Evolutionary conservation across 2,113 vertebrate species (phyloP).

Genomic region (Phylloscopus trochiloides): DNA sequence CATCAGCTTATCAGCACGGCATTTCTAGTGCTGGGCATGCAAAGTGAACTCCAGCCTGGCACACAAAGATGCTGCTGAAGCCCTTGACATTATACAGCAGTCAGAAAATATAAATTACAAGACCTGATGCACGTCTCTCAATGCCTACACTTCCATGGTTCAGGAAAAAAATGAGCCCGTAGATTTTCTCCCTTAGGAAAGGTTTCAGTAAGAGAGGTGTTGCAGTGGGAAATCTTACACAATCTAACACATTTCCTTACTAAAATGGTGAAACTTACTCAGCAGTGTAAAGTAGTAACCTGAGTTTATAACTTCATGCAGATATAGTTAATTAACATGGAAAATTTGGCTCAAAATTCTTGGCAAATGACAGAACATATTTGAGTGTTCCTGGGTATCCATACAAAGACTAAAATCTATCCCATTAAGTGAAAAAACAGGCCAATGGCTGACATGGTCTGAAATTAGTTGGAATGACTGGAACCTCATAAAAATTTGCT

Average conservation of each 20-base stretch:
- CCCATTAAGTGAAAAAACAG: neutral
- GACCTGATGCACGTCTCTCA: neutral
- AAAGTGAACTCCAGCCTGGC: neutral
- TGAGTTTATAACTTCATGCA: neutral
- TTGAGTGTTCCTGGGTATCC: neutral
- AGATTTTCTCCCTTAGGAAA: neutral
- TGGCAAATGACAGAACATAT: neutral
- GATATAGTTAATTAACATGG: neutral
- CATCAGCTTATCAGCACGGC: conserved; percentile 14
- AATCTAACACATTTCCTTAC: neutral
- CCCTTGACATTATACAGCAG: neutral
- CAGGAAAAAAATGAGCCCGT: neutral
- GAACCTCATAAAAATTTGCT: neutral
- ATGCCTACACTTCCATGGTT: neutral
- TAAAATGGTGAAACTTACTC: neutral
- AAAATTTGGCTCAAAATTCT: neutral
- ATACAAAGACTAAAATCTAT: neutral
- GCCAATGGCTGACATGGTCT: neutral
- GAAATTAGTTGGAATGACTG: neutral
- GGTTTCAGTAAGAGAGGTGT: neutral
- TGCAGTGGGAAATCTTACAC: neutral
- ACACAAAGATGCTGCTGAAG: neutral
- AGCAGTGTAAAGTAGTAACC: neutral
- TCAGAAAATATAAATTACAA: neutral
- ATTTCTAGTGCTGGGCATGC: neutral